Base-by-base conservation (phyloP, 1,140 invertebrate species). In the Panonychus citri region DNA sequence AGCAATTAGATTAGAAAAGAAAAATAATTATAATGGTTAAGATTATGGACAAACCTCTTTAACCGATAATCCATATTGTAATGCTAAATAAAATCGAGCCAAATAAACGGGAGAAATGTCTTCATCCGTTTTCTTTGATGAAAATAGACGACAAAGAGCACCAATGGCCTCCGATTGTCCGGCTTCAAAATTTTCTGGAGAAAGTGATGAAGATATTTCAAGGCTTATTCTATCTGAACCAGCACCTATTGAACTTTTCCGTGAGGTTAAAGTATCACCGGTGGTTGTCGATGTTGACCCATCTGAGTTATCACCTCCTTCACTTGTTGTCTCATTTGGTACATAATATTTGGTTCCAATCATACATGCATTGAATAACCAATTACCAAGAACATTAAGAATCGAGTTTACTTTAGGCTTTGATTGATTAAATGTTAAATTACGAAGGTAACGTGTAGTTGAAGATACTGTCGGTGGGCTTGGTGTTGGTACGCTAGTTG, bases 151-250 rank as follows among this genome's bases (percentile, higher is more conserved):
- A 70, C 89, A 95, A 5, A 98, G 70, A 7, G 90, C 81, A 1
- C 89, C 93, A 60, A 96, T 76, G 3, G 94, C 93, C 71, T 96
- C 90, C 0, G 94, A 91, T 62, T 85, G 75, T 3, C 94, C 94
- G 61, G 78, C 76, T 65, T 83, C 79, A 64, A 69, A 70, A 49
- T 65, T 60, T 55, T 65, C 61, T 21, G 63, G 55, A n/a, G 58
- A 60, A n/a, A 66, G 57, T 51, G 61, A 57, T 7, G 60, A 48
- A 2, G 61, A 52, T n/a, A 60, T 60, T 43, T 64, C 63, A 17
- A 43, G 37, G 30, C 13, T 27, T 21, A 58, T 24, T 21, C 39
- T 30, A 54, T 58, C 54, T 17, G 12, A 17, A 15, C 30, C 13
- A 24, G 19, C 30, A n/a, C 30, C 37, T 15, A 40, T 50, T 17